Conservation (phyloP, 2,888 invertebrate species). For the Synergus japonicus region DNA sequence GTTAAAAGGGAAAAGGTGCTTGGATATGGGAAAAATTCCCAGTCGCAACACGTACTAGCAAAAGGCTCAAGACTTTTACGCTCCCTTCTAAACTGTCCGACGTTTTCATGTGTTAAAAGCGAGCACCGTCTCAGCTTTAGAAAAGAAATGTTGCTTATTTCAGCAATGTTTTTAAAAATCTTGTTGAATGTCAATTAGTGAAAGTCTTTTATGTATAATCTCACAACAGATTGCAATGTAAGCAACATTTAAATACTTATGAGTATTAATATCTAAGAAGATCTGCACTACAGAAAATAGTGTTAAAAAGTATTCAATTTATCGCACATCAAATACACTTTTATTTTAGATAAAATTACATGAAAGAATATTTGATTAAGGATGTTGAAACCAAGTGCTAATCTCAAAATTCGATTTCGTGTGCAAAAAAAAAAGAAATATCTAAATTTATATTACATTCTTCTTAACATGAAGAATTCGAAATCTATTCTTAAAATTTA, state of each 20-base stretch:
- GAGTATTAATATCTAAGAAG: background rate
- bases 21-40: constrained; percentile 9
- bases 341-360: background rate
- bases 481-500: too few relatives aligned
- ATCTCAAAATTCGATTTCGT: too few relatives aligned
- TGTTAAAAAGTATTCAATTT: background rate
- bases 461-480: too few relatives aligned
- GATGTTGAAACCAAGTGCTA: too few relatives aligned
- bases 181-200: background rate
- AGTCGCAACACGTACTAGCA: constrained; percentile 22
- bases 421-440: too few relatives aligned
- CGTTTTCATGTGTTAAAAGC: constrained; percentile 3
- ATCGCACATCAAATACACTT: background rate
- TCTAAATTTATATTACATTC: too few relatives aligned
- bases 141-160: background rate
- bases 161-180: background rate
- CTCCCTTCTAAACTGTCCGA: background rate
- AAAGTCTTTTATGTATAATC: background rate
- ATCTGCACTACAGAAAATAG: background rate
- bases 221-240: background rate
- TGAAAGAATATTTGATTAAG: background rate
- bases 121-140: constrained; percentile 4
- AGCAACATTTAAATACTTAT: background rate
- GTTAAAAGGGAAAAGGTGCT: constrained; percentile 12
- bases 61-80: constrained; percentile 13